phyloP scores from a whole-genome alignment of 2,888 invertebrate genomes.

The Lamellibrachia columna region DNA sequence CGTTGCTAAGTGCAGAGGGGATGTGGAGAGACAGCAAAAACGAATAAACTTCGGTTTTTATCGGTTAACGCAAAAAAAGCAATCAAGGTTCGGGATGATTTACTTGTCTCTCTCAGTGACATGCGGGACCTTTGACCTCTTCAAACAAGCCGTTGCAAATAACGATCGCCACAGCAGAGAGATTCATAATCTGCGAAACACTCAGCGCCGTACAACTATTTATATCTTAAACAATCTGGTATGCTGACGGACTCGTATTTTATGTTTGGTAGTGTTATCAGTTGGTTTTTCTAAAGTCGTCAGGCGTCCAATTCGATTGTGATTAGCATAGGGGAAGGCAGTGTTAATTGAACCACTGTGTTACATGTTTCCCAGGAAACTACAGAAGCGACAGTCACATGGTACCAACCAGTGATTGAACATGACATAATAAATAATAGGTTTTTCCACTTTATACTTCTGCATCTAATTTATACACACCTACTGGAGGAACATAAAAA shows the following conservation, averaged over 20 bases:
- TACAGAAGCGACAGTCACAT: too few species aligned
- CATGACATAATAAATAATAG: too few species aligned
- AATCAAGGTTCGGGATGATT: not conserved
- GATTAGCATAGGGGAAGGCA: not conserved
- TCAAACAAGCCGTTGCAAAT: not conserved
- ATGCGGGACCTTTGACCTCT: not conserved
- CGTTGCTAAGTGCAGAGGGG: not conserved
- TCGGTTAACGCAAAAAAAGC: not conserved
- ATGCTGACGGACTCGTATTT: not conserved
- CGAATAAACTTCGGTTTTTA: not conserved
- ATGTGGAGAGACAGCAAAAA: not conserved
- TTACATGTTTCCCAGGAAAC: too few species aligned
- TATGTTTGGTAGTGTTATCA: not conserved
- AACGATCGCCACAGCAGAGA: not conserved
- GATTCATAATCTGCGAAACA: not conserved
- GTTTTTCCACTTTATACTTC: too few species aligned
- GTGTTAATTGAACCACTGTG: too few species aligned
- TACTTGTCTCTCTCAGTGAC: not conserved
- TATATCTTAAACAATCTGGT: not conserved
- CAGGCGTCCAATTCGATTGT: not conserved
- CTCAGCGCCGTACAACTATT: not conserved
- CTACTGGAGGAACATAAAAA: too few species aligned
- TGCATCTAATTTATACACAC: too few species aligned
- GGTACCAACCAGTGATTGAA: too few species aligned
- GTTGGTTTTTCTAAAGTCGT: not conserved